A percentile compares a stretch with the other conserved stretches of the same genome.
These are phyloP conservation scores for Tenrec ecaudatus DNA, from an alignment of 2,113 vertebrate species.

Conservation along the genomic window DNA sequence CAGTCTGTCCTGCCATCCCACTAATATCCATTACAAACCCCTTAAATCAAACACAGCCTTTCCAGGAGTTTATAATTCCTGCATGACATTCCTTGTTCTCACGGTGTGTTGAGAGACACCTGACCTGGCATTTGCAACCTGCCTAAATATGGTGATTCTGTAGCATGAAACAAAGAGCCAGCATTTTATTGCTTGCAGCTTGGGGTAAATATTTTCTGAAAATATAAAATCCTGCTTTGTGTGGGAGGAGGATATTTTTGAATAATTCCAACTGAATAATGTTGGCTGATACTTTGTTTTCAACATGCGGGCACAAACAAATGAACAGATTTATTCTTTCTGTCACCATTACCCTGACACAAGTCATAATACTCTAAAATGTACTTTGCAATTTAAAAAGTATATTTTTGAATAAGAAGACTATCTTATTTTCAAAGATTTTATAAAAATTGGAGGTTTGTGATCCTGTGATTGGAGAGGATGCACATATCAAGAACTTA, in stretches of 20 bases:
- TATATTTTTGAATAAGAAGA: not conserved
- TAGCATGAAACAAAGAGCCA: conserved; percentile 3
- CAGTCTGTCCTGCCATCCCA: not conserved
- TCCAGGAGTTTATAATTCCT: not conserved
- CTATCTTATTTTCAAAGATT: conserved; percentile 4
- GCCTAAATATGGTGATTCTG: not conserved
- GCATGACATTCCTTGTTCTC: not conserved
- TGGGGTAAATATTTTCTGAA: conserved; percentile 63
- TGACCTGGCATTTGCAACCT: not conserved
- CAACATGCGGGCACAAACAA: conserved; percentile 60
- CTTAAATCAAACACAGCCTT: not conserved
- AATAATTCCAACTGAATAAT: conserved; percentile 61
- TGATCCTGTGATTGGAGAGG: not conserved
- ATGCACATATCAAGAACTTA: not conserved
- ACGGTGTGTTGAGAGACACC: not conserved
- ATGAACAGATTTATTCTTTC: conserved; percentile 66
- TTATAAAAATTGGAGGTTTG: not conserved
- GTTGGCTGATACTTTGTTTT: conserved; percentile 72
- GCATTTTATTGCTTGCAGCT: not conserved
- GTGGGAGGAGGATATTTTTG: conserved; percentile 65
- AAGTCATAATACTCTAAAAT: conserved; percentile 62
- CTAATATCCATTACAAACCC: not conserved
- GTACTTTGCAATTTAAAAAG: not conserved
- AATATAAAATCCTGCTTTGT: conserved; percentile 53
- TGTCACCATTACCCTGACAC: conserved; percentile 54